Base-by-base conservation (phyloP, 1,140 invertebrate genomes). In the Drosophila triauraria region DNA sequence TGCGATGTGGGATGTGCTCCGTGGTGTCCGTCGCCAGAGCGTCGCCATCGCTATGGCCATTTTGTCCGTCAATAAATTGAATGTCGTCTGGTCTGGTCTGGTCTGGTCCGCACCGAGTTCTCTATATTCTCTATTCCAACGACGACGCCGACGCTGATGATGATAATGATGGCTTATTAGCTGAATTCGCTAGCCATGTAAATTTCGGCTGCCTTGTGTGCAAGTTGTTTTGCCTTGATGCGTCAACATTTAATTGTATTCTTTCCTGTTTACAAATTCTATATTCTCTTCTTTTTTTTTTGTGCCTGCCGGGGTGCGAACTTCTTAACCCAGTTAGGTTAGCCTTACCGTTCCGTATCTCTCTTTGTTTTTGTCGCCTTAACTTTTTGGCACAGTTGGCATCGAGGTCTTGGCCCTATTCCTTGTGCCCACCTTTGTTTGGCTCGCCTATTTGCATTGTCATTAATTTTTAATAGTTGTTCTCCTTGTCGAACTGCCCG, bases 31-130 rank as follows among this genome's bases (percentile, higher is more conserved):
- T 78, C 80, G 80, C 80, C 80, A 82, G 61, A 78, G 62, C 40
- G 79, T 67, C 80, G 74, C 75, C 75, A 61, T 13, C 27, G 43
- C 61, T 48, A 68, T 78, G 30, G 79, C 80, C 79, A 82, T 76
- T 82, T 79, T 86, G 86, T 86, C 72, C 84, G 86, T 86, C 83
- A 86, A 86, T 86, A 86, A 86, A 86, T 88, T 86, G 78, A 86
- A 88, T 86, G 80, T 83, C 72, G 80, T 88, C 83, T 86, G 62
- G 44, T 75, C 40, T 40, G 44, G 46, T 69, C 35, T 44, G 23
- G 32, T 42, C 44, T 53, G 27, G 7, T 57, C 25, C 35, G 58
- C 32, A 38, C 20, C 23, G 48, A n/a, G 15, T n/a, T 68, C 43
- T 65, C 17, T 67, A 46, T 38, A 54, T 72, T 12, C 27, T 40